Conservation (phyloP, 2,888 invertebrate genomes). For the Cryptocheilus praepositus region DNA sequence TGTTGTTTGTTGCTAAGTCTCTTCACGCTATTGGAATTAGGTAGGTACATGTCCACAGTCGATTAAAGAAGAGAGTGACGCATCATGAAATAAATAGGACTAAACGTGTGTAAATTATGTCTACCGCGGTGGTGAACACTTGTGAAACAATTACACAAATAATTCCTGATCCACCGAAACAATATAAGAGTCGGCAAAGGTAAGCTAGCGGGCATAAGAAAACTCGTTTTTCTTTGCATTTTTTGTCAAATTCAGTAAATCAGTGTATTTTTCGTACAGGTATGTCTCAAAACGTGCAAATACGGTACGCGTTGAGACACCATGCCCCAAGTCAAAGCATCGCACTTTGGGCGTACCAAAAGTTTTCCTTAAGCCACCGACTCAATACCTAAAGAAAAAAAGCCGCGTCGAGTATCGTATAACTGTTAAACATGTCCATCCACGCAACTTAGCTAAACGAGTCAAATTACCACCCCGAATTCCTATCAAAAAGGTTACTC, state of each 20-base stretch:
- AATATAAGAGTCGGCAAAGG: background rate
- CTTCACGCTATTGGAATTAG: no score
- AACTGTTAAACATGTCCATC: constrained; percentile 47
- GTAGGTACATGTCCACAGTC: no score
- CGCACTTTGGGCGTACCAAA: constrained; percentile 56
- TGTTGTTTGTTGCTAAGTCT: no score
- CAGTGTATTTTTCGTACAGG: constrained; percentile 23
- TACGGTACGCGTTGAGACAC: constrained; percentile 35
- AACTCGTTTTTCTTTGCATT: background rate
- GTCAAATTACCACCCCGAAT: constrained; percentile 53
- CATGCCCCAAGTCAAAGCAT: constrained; percentile 52
- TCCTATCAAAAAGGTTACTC: constrained; percentile 32
- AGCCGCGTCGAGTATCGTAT: constrained; percentile 33
- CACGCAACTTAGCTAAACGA: constrained; percentile 47
- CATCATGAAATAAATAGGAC: no score
- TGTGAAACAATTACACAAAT: background rate
- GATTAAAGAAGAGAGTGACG: no score
- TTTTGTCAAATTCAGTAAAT: background rate
- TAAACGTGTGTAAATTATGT: no score
- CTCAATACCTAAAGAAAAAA: constrained; percentile 54
- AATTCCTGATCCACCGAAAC: background rate
- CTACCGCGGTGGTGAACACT: no score
- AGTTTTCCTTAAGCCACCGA: constrained; percentile 47
- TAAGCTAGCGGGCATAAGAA: background rate
- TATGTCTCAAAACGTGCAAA: constrained; percentile 53